A percentile compares a stretch with the other conserved stretches of the same genome.
These are phyloP conservation scores for Amiota minor DNA, from an alignment of 2,888 invertebrate species.

Conservation along the genomic window DNA sequence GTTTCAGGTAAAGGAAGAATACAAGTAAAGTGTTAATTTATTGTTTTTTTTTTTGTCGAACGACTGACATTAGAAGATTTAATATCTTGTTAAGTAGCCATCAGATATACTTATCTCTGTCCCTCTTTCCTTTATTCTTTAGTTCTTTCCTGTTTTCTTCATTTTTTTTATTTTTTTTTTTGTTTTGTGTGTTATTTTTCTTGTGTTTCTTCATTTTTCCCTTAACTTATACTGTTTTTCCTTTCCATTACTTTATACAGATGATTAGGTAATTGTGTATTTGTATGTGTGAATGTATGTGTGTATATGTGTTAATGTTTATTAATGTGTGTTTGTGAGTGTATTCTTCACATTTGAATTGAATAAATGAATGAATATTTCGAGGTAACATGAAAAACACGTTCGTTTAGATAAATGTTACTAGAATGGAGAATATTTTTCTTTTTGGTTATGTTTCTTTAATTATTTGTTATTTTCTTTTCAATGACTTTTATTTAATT, in stretches of 20 bases:
- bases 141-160: conserved; percentile 19
- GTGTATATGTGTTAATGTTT: background rate
- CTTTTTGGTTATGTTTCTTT: background rate
- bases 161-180: background rate
- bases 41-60: no score
- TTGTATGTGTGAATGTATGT: conserved; percentile 28
- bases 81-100: no score
- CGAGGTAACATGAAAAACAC: conserved; percentile 8
- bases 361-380: conserved; percentile 35
- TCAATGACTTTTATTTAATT: no score
- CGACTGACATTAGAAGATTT: no score
- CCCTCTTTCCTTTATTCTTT: background rate
- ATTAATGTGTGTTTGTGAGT: conserved; percentile 7
- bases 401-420: conserved; percentile 27
- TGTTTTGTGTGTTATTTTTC: conserved; percentile 13
- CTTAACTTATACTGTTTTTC: background rate
- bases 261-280: conserved; percentile 29
- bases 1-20: no score
- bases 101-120: no score
- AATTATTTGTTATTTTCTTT: no score
- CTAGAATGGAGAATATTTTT: background rate
- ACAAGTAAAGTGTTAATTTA: no score
- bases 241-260: background rate
- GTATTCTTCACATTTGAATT: conserved; percentile 40
- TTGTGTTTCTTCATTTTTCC: background rate